These are phyloP conservation scores for Fundulus diaphanus DNA, from an alignment of 2,797 vertebrate genomes.

Conservation along the genomic window DNA sequence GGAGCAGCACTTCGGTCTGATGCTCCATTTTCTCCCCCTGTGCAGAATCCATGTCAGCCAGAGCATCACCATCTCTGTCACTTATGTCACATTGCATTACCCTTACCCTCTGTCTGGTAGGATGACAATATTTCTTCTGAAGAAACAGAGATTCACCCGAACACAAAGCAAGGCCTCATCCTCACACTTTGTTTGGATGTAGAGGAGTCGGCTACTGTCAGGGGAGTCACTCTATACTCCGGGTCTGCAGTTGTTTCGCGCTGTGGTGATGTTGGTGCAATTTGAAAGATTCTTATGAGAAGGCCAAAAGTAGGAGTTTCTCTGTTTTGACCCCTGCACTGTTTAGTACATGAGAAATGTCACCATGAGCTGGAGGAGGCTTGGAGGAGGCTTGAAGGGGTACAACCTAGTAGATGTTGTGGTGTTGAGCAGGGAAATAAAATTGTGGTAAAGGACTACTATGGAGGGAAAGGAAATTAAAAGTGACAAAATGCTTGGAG, in stretches of 20 bases:
- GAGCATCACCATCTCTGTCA: conserved; percentile 26
- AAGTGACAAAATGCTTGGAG: too few species aligned
- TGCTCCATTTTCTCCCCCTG: conserved; percentile 2
- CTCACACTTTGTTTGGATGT: conserved; percentile 26
- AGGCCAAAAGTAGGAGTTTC: conserved; percentile 33
- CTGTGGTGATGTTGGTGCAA: conserved; percentile 59
- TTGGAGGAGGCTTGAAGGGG: conserved; percentile 42
- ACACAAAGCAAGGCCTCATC: conserved; percentile 18
- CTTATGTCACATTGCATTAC: conserved; percentile 20
- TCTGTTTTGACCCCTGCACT: conserved; percentile 18
- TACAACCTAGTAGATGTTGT: conserved; percentile 27
- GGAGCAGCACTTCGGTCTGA: conserved; percentile 20
- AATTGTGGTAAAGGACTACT: background rate
- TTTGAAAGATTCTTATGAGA: conserved; percentile 70
- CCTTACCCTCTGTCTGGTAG: conserved; percentile 22
- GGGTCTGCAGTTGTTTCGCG: conserved; percentile 28
- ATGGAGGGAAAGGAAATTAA: background rate
- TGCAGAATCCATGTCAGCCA: conserved; percentile 17
- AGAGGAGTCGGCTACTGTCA: conserved; percentile 42
- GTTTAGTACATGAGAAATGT: conserved; percentile 72
- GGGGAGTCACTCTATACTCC: conserved; percentile 33
- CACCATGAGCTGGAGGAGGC: conserved; percentile 56
- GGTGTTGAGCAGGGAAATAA: conserved; percentile 9
- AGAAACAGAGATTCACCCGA: conserved; percentile 15
- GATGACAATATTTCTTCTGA: conserved; percentile 6